Base-by-base conservation (phyloP, 2,888 invertebrate species). In the Aphrophora alni region DNA sequence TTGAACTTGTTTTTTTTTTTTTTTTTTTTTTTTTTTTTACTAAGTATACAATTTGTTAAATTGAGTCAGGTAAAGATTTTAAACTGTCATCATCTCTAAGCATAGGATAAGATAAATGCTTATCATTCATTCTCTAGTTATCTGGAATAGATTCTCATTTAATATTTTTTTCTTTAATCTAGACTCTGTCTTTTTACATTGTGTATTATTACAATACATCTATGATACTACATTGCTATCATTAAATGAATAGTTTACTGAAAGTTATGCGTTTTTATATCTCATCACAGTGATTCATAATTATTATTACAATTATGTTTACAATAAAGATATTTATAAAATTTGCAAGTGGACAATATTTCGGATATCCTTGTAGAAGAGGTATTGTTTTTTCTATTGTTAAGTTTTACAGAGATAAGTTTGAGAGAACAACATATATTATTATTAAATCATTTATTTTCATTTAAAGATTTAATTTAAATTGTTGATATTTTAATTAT, bases 1-100 rank as follows among this genome's bases (percentile, higher is more conserved):
- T n/a, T n/a, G n/a, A n/a, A n/a, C n/a, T n/a, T n/a, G n/a, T n/a
- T n/a, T n/a, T n/a, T n/a, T n/a, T n/a, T n/a, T n/a, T n/a, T n/a
- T n/a, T n/a, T n/a, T n/a, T n/a, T n/a, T n/a, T n/a, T n/a, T n/a
- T n/a, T n/a, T n/a, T n/a, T n/a, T n/a, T n/a, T n/a, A n/a, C n/a
- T n/a, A n/a, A n/a, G n/a, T n/a, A n/a, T n/a, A n/a, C n/a, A 33
- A 33, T 33, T 33, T 33, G 33, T 44, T 3, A 44, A 44, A 7
- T 59, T 59, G 59, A 59, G n/a, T n/a, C 59, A 59, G 59, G 59
- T 59, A 59, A 59, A 59, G 59, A 59, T 59, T 59, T 21, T n/a
- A 21, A 59, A 59, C 59, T 59, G 59, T 59, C 59, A 59, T 59
- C 59, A 59, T 59, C 21, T 59, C 59, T 59, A 59, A 59, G 59